Percentiles rank a stretch among this genome's conserved stretches.
Conservation (phyloP, 1,140 invertebrate genomes). For the Drosophila jambulina region DNA sequence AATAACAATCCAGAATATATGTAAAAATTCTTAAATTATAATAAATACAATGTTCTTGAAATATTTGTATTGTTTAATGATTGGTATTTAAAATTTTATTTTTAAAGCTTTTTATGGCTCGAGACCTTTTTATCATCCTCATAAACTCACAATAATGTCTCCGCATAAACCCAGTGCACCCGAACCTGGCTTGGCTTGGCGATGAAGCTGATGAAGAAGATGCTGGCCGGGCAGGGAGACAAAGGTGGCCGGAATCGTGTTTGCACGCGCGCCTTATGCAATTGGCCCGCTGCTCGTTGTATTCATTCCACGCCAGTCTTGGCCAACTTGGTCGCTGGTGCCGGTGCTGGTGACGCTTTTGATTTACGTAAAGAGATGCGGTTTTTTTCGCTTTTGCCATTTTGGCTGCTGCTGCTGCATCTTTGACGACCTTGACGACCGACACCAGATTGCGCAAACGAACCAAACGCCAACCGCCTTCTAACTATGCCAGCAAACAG, state of each 20-base stretch:
- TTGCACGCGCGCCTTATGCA: conserved; percentile 51
- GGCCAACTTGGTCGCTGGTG: conserved; percentile 28
- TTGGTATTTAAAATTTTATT: neutral
- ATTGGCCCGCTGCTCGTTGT: conserved; percentile 35
- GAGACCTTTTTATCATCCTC: too few species aligned
- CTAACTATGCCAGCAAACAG: conserved; percentile 34
- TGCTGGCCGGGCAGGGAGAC: conserved; percentile 15
- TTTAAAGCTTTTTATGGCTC: too few species aligned
- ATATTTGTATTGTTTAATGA: too few species aligned
- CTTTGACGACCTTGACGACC: conserved; percentile 54
- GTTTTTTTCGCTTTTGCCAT: conserved; percentile 34
- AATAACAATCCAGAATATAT: too few species aligned
- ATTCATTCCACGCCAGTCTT: conserved; percentile 36
- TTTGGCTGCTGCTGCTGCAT: conserved; percentile 32
- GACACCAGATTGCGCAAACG: conserved; percentile 46
- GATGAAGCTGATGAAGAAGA: conserved; percentile 14
- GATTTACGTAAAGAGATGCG: conserved; percentile 40
- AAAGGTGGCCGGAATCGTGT: conserved; percentile 46
- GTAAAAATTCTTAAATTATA: too few species aligned
- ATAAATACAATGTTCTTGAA: too few species aligned
- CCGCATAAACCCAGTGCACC: conserved; percentile 25
- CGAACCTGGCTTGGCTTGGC: neutral
- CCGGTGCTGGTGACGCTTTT: conserved; percentile 41
- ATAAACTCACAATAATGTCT: neutral
- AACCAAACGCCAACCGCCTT: conserved; percentile 40